phyloP scores from a whole-genome alignment of 2,888 invertebrate species.

The Caenorhabditis sp. region DNA sequence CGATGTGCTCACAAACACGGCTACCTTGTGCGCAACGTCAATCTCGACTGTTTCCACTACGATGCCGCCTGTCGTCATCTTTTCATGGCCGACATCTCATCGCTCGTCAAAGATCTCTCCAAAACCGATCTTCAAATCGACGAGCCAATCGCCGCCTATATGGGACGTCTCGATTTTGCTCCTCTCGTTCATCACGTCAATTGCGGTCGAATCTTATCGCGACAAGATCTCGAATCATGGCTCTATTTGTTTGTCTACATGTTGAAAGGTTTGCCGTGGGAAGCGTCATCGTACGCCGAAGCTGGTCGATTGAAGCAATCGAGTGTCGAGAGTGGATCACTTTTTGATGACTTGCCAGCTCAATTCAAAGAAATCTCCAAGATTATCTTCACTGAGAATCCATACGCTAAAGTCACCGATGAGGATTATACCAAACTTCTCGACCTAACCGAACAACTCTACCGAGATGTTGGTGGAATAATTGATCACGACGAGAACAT shows the following conservation, averaged over 20 bases:
- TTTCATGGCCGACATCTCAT: conserved; percentile 61
- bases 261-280: conserved; percentile 54
- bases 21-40: conserved; percentile 42
- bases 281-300: conserved; percentile 24
- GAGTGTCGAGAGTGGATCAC: conserved; percentile 6
- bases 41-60: conserved; percentile 53
- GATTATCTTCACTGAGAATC: conserved; percentile 14
- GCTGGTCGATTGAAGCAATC: conserved; percentile 24
- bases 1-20: conserved; percentile 38
- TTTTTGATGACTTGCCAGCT: conserved; percentile 27
- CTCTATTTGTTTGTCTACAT: conserved; percentile 54
- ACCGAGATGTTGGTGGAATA: conserved; percentile 41
- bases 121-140: conserved; percentile 1
- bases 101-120: conserved; percentile 29
- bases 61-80: conserved; percentile 58
- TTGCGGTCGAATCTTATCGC: conserved; percentile 9
- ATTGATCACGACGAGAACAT: conserved; percentile 56
- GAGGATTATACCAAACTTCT: conserved; percentile 24
- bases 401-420: conserved; percentile 1
- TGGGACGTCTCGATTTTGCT: conserved; percentile 50
- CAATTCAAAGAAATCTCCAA: conserved; percentile 43
- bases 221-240: conserved; percentile 59
- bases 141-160: conserved; percentile 24
- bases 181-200: conserved; percentile 43
- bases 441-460: conserved; percentile 26